phyloP scores from a whole-genome alignment of 2,888 invertebrate genomes.

The Biston stratarius region DNA sequence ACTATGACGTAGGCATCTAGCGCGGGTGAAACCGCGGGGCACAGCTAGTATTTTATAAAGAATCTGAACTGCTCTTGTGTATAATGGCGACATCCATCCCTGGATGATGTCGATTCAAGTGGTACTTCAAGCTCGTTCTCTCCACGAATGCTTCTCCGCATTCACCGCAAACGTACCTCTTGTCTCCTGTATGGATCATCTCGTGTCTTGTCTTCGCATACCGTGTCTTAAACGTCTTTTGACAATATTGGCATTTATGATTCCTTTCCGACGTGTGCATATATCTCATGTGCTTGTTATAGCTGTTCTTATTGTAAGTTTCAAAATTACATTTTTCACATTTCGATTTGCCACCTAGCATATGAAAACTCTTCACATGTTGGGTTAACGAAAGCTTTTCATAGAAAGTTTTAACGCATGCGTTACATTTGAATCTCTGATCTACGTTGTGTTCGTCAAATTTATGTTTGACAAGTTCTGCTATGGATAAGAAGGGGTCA shows the following conservation, averaged over 20 bases:
- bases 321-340: conserved; percentile 27
- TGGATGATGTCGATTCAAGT: conserved; percentile 46
- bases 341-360: conserved; percentile 32
- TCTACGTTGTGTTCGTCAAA: conserved; percentile 50
- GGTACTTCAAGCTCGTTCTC: conserved; percentile 50
- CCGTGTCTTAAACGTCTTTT: conserved; percentile 17
- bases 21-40: too few relatives aligned
- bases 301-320: neutral
- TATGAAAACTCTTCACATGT: conserved; percentile 19
- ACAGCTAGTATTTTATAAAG: too few relatives aligned
- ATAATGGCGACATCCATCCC: neutral
- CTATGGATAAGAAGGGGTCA: neutral
- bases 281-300: neutral
- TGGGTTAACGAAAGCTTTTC: neutral
- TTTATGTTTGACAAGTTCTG: conserved; percentile 53
- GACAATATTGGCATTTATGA: conserved; percentile 23
- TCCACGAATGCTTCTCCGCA: conserved; percentile 53
- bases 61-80: neutral
- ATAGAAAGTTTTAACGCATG: conserved; percentile 40
- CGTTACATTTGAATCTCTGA: conserved; percentile 46
- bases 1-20: too few relatives aligned
- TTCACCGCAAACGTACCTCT: conserved; percentile 39
- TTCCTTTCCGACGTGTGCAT: conserved; percentile 20
- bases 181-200: conserved; percentile 34
- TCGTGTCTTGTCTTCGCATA: conserved; percentile 4